Conservation (phyloP, 2,888 invertebrate species). For the Spatulosminthurus flaviceps region DNA sequence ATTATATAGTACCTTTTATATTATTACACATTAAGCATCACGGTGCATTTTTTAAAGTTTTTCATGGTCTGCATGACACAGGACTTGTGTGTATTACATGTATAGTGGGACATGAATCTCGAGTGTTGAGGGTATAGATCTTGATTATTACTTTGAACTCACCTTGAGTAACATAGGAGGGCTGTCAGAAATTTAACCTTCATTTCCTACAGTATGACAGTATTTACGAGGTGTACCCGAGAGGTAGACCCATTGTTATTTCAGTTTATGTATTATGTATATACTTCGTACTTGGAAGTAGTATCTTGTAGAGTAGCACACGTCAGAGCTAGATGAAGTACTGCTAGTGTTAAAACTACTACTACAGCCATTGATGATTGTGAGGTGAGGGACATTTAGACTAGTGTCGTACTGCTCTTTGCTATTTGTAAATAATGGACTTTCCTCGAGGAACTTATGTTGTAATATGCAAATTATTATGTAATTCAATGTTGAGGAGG, state of each 20-base stretch:
- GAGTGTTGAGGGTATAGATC: slow-evolving; percentile 23
- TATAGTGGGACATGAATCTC: too few species aligned
- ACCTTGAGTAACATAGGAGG: slow-evolving; percentile 29
- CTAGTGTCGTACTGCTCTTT: too few species aligned
- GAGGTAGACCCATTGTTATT: not conserved
- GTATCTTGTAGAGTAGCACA: too few species aligned
- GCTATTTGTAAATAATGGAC: too few species aligned
- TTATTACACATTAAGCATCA: slow-evolving; percentile 10
- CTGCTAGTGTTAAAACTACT: too few species aligned
- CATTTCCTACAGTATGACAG: slow-evolving; percentile 24
- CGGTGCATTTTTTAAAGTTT: not conserved
- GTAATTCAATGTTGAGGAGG: too few species aligned
- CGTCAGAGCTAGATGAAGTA: too few species aligned
- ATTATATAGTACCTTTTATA: not conserved
- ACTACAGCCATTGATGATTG: too few species aligned
- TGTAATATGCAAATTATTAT: too few species aligned
- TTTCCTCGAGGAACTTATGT: too few species aligned
- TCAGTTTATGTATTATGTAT: not conserved
- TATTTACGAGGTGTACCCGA: not conserved
- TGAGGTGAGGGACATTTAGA: too few species aligned
- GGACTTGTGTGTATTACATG: not conserved
- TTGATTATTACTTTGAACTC: slow-evolving; percentile 26
- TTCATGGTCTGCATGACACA: slow-evolving; percentile 19
- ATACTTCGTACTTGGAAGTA: too few species aligned
- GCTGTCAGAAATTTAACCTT: slow-evolving; percentile 27